Conservation (phyloP, 2,888 invertebrate species). For the Campoletis raptor region DNA sequence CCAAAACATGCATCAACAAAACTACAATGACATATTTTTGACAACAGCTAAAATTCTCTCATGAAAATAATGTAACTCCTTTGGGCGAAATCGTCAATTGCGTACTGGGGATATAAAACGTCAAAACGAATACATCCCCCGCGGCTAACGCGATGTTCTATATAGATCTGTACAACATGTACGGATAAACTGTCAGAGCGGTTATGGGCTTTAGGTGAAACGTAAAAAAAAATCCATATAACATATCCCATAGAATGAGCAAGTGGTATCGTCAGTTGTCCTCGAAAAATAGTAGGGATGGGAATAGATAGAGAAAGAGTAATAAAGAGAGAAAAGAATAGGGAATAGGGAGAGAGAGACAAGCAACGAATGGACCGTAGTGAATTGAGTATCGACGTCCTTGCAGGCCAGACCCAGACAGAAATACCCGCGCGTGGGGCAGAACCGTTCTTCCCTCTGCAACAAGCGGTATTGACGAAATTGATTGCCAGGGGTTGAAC, state of each 20-base stretch:
- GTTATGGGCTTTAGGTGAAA: conserved; percentile 66
- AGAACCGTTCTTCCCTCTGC: conserved; percentile 75
- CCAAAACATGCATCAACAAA: background rate
- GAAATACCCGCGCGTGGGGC: conserved; percentile 68
- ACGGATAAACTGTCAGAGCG: conserved; percentile 69
- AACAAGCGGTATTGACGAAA: conserved; percentile 83
- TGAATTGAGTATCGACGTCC: conserved; percentile 71
- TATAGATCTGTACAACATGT: background rate
- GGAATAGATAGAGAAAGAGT: conserved; percentile 16
- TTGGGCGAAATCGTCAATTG: conserved; percentile 8
- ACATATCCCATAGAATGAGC: conserved; percentile 74
- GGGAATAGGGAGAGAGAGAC: background rate
- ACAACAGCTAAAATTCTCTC: background rate
- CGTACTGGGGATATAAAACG: conserved; percentile 6
- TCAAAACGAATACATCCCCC: conserved; percentile 22
- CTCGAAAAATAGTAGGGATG: conserved; percentile 67
- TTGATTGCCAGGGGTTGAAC: conserved; percentile 81
- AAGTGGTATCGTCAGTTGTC: conserved; percentile 65
- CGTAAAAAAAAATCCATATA: conserved; percentile 79
- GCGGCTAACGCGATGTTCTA: background rate
- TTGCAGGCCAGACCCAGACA: conserved; percentile 81
- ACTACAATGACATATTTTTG: background rate
- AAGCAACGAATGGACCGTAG: conserved; percentile 35
- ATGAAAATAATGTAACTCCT: background rate
- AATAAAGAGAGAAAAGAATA: background rate